phyloP scores from a whole-genome alignment of 2,888 invertebrate species.

The Hyposoter didymator region DNA sequence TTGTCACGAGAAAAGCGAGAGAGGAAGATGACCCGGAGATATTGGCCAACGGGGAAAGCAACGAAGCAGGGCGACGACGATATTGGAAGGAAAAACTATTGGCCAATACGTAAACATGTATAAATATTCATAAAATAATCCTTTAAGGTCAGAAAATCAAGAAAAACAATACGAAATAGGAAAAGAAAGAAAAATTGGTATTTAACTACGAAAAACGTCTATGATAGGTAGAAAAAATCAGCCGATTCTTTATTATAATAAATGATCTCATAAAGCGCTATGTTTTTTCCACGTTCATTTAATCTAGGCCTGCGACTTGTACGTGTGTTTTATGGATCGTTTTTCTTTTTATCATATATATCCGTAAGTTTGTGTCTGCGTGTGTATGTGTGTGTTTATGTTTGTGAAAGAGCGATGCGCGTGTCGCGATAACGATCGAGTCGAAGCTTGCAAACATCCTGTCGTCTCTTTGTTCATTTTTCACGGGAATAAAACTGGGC shows the following conservation, averaged over 20 bases:
- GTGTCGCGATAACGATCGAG: constrained; percentile 51
- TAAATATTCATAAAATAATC: constrained; percentile 27
- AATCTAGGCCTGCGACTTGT: constrained; percentile 51
- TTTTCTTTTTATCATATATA: constrained; percentile 19
- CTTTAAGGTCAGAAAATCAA: constrained; percentile 6
- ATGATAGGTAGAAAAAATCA: constrained; percentile 74
- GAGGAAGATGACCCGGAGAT: not conserved
- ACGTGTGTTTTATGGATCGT: constrained; percentile 21
- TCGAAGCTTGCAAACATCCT: constrained; percentile 36
- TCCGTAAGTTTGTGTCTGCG: constrained; percentile 23
- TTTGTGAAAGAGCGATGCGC: constrained; percentile 47
- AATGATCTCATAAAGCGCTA: constrained; percentile 61
- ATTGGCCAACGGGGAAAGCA: not conserved
- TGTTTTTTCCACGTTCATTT: constrained; percentile 56
- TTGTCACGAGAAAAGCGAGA: constrained; percentile 10
- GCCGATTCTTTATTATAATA: constrained; percentile 77
- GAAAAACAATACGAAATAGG: not conserved
- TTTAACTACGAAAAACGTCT: constrained; percentile 49
- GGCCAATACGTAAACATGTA: constrained; percentile 45
- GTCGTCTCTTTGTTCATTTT: constrained; percentile 30
- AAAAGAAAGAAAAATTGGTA: constrained; percentile 3
- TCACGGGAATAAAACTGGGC: constrained; percentile 43
- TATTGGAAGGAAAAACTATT: constrained; percentile 12
- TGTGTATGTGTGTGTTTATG: constrained; percentile 30
- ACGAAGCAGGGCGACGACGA: not conserved